Percentiles rank a stretch among this genome's conserved stretches.
These are phyloP conservation scores for Eretmocerus hayati DNA, from an alignment of 2,888 invertebrate species.

Conservation along the genomic window DNA sequence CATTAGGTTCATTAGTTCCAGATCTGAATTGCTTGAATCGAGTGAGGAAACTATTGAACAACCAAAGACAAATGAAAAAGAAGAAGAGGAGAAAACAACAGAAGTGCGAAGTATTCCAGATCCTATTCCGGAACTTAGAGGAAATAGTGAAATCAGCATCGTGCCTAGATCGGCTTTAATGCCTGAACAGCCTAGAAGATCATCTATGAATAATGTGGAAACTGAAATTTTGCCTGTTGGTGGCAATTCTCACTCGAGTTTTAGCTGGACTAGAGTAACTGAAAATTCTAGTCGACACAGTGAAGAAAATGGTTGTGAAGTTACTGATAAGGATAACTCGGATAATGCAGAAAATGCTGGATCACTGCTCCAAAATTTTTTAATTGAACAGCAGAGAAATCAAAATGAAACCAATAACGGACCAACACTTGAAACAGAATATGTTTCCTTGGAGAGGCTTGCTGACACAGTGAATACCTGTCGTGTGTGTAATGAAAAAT, in stretches of 20 bases:
- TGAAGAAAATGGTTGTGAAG: slow-evolving; percentile 4
- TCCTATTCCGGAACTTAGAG: slow-evolving; percentile 12
- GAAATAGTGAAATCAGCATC: slow-evolving; percentile 21
- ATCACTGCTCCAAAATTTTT: slow-evolving; percentile 38
- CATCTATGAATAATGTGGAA: slow-evolving; percentile 7
- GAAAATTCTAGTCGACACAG: slow-evolving; percentile 7
- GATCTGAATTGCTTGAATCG: slow-evolving; percentile 19
- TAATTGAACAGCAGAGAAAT: slow-evolving; percentile 38
- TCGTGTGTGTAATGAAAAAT: slow-evolving; percentile 57
- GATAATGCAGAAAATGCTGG: slow-evolving; percentile 32
- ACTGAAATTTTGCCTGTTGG: slow-evolving; percentile 21
- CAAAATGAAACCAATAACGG: slow-evolving; percentile 31
- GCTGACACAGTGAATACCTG: slow-evolving; percentile 55
- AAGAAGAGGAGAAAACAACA: slow-evolving; percentile 9
- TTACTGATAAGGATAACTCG: slow-evolving; percentile 19
- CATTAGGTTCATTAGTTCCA: slow-evolving; percentile 24
- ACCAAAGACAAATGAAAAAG: slow-evolving; percentile 3
- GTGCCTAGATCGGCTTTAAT: slow-evolving; percentile 23
- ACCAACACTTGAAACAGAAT: slow-evolving; percentile 50
- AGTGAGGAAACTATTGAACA: slow-evolving; percentile 8
- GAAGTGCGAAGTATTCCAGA: slow-evolving; percentile 5
- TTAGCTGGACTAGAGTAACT: slow-evolving; percentile 33
- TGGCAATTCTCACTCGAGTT: slow-evolving; percentile 3
- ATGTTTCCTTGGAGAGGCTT: slow-evolving; percentile 58
- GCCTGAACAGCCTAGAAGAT: slow-evolving; percentile 11